Conservation (phyloP, 2,797 vertebrate genomes). For the Typhlichthys subterraneus region DNA sequence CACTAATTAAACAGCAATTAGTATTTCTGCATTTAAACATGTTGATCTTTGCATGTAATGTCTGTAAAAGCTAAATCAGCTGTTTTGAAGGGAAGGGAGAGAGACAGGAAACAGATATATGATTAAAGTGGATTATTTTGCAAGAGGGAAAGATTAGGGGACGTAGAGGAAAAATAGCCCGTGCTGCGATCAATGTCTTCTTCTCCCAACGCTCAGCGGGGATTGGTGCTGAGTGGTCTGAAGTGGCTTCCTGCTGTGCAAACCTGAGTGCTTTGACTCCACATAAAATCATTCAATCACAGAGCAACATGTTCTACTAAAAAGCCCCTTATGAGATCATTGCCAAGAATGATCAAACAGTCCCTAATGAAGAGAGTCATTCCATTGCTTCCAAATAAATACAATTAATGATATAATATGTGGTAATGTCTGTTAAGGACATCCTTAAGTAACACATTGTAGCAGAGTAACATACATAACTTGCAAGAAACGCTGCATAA, state of each 20-base stretch:
- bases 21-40: slow-evolving; percentile 56
- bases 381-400: slow-evolving; percentile 29
- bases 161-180: slow-evolving; percentile 36
- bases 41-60: slow-evolving; percentile 47
- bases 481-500: neutral
- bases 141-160: slow-evolving; percentile 36
- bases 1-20: slow-evolving; percentile 46
- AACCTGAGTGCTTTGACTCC: slow-evolving; percentile 75
- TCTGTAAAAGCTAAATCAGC: slow-evolving; percentile 57
- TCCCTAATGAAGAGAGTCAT: slow-evolving; percentile 60
- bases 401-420: slow-evolving; percentile 7
- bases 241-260: slow-evolving; percentile 71
- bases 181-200: slow-evolving; percentile 63
- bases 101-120: slow-evolving; percentile 54
- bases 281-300: slow-evolving; percentile 74
- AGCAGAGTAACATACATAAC: no score
- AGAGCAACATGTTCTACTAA: slow-evolving; percentile 67
- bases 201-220: slow-evolving; percentile 53
- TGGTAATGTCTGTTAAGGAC: neutral
- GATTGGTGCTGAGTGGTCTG: slow-evolving; percentile 71
- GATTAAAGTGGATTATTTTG: slow-evolving; percentile 67
- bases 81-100: slow-evolving; percentile 45
- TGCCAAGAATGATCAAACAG: slow-evolving; percentile 67
- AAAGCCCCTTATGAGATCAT: slow-evolving; percentile 75
- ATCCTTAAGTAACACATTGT: neutral